Percentiles rank a stretch among this genome's conserved stretches.
These are phyloP conservation scores for Leptoteleia sp. DNA, from an alignment of 1,140 invertebrate species.

Conservation along the genomic window DNA sequence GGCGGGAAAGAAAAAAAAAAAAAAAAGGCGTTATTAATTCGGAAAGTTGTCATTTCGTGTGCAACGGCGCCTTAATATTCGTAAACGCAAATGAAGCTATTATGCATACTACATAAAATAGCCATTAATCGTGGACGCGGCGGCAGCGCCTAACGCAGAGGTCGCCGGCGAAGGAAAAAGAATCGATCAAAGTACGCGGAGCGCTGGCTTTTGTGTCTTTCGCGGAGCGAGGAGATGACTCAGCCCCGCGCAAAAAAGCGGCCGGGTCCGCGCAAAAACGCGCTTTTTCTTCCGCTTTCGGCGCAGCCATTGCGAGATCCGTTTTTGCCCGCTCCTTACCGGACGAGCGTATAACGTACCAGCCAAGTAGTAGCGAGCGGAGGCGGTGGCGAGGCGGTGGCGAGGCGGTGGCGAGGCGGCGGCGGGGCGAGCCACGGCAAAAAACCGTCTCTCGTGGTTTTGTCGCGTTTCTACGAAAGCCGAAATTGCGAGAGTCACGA, in stretches of 20 bases:
- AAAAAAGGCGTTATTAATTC: constrained; percentile 39
- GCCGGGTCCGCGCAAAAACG: constrained; percentile 72
- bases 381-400: constrained; percentile 50
- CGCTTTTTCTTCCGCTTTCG: constrained; percentile 73
- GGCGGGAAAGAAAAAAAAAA: no score
- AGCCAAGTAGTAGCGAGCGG: constrained; percentile 60
- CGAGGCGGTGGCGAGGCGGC: constrained; percentile 52
- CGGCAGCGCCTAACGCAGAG: constrained; percentile 57
- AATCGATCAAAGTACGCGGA: constrained; percentile 69
- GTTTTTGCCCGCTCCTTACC: constrained; percentile 67
- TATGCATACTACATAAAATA: constrained; percentile 69
- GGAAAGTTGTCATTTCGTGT: constrained; percentile 43
- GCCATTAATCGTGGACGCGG: constrained; percentile 63
- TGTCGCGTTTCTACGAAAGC: constrained; percentile 68
- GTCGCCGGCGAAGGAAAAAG: constrained; percentile 66
- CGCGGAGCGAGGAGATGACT: constrained; percentile 67
- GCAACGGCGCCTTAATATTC: constrained; percentile 57
- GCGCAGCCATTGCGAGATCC: constrained; percentile 69
- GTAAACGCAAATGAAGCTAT: constrained; percentile 63
- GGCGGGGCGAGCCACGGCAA: constrained; percentile 55
- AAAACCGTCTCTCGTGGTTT: constrained; percentile 67
- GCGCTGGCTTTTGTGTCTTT: constrained; percentile 68
- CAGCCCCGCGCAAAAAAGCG: constrained; percentile 71
- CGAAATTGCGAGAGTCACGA: constrained; percentile 66
- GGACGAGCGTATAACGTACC: constrained; percentile 64